These are phyloP conservation scores for Chrysochloris asiatica DNA, from an alignment of 2,113 vertebrate species.

Conservation along the genomic window DNA sequence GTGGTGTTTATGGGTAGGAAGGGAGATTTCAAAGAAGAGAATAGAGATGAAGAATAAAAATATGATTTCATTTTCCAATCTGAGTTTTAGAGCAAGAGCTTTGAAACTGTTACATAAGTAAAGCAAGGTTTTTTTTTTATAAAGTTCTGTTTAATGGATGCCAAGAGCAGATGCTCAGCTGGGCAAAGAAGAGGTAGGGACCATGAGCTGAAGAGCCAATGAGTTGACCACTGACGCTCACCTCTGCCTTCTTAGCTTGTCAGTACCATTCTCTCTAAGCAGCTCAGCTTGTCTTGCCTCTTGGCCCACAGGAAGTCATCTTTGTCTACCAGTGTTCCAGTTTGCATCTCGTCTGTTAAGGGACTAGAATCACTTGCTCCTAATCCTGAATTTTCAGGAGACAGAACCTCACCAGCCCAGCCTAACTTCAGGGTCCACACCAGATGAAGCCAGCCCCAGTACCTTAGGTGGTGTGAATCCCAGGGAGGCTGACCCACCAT, in stretches of 20 bases:
- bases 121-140: not conserved
- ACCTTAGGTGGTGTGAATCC: not conserved
- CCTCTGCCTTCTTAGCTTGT: not conserved
- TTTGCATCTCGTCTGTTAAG: not conserved
- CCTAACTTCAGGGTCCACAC: not conserved
- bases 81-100: too few relatives aligned
- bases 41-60: too few relatives aligned
- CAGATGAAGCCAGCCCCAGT: not conserved
- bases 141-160: not conserved
- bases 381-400: conserved; percentile 11
- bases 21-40: too few relatives aligned
- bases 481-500: not conserved
- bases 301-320: not conserved
- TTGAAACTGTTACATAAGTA: not conserved
- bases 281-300: not conserved
- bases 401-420: not conserved
- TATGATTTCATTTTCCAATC: too few relatives aligned
- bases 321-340: not conserved
- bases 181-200: too few relatives aligned
- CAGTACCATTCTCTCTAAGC: not conserved
- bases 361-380: not conserved
- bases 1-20: too few relatives aligned
- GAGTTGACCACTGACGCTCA: not conserved
- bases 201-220: not conserved
- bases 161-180: not conserved